Evolutionary conservation across 2,797 vertebrate genomes (phyloP).

Genomic region (Gymnoscopelus microlampas): DNA sequence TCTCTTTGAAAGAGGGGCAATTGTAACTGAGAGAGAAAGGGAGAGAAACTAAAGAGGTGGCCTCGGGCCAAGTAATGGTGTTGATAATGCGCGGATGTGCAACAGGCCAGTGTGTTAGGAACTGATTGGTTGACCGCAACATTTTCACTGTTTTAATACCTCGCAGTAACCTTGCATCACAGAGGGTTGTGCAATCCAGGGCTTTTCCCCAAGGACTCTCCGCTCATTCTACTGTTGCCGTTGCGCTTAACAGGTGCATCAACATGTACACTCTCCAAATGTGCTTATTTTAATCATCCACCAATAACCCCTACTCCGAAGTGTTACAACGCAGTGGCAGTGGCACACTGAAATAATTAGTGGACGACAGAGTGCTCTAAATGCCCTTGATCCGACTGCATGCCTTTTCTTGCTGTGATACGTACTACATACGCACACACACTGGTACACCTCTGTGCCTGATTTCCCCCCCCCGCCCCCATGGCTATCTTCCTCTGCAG

Average conservation of each 20-base stretch:
- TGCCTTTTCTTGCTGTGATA: slow-evolving; percentile 53
- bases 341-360: slow-evolving; percentile 10
- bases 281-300: background rate
- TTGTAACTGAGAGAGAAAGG: slow-evolving; percentile 42
- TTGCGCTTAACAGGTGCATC: background rate
- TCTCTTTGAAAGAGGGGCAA: slow-evolving; percentile 51
- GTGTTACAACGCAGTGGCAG: slow-evolving; percentile 30
- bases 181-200: slow-evolving; percentile 12
- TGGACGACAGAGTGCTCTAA: slow-evolving; percentile 37
- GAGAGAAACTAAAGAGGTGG: slow-evolving; percentile 34
- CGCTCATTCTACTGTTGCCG: slow-evolving; percentile 3
- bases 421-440: slow-evolving; percentile 26
- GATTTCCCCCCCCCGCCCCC: background rate
- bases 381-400: slow-evolving; percentile 76
- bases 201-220: background rate
- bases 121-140: slow-evolving; percentile 4
- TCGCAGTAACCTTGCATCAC: background rate
- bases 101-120: slow-evolving; percentile 17
- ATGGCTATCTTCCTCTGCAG: slow-evolving; percentile 27
- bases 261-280: background rate
- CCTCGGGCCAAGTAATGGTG: slow-evolving; percentile 23
- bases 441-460: slow-evolving; percentile 32
- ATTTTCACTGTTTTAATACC: slow-evolving; percentile 15
- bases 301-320: background rate
- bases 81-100: slow-evolving; percentile 25